Evolutionary conservation across 2,797 vertebrate species (phyloP).

Genomic region (Phalloptychus januarius): DNA sequence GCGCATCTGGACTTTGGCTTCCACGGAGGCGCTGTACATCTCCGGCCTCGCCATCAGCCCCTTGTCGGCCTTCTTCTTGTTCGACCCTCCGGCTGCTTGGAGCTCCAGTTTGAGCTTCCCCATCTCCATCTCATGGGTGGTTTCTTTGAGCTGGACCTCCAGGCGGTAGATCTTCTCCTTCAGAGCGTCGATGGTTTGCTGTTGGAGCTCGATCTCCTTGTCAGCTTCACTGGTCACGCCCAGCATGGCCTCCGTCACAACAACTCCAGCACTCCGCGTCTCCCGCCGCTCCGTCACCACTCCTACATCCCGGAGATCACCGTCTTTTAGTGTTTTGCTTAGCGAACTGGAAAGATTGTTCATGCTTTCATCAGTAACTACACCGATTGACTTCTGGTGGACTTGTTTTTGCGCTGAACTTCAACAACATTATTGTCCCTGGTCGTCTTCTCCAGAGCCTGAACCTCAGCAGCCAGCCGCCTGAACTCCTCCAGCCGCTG

Average conservation of each 20-base stretch:
- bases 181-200: constrained; percentile 92
- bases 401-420: constrained; percentile 30
- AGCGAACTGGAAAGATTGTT: constrained; percentile 77
- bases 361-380: constrained; percentile 88
- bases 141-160: constrained; percentile 94
- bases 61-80: constrained; percentile 90
- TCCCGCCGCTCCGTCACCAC: constrained; percentile 81
- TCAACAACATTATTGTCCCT: constrained; percentile 75
- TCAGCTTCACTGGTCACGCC: constrained; percentile 89
- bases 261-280: constrained; percentile 75
- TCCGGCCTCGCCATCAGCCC: constrained; percentile 83
- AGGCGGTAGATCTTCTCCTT: constrained; percentile 95
- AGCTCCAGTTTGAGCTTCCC: constrained; percentile 95
- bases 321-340: constrained; percentile 57
- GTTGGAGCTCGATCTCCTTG: constrained; percentile 93
- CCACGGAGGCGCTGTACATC: constrained; percentile 84
- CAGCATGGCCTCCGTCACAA: constrained; percentile 92
- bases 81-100: constrained; percentile 86
- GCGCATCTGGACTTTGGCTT: constrained; percentile 82
- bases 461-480: constrained; percentile 92
- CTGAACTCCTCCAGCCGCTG: constrained; percentile 91
- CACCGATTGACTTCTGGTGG: constrained; percentile 82
- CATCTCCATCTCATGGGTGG: constrained; percentile 94
- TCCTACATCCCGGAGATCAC: constrained; percentile 75
- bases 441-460: constrained; percentile 90